phyloP scores from a whole-genome alignment of 2,888 invertebrate species.

The Alviniconcha strummeri region DNA sequence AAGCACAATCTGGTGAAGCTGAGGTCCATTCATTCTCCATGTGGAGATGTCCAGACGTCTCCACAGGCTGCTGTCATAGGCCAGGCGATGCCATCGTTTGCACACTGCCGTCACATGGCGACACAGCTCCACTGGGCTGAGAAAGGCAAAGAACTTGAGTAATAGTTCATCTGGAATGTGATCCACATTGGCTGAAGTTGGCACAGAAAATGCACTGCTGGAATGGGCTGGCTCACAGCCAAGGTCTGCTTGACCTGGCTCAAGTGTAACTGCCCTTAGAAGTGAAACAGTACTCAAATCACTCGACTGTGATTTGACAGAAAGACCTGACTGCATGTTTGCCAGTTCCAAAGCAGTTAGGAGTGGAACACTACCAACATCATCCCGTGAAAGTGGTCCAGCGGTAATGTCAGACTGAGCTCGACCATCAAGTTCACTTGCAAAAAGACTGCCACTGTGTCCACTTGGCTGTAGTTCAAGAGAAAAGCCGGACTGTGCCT shows the following conservation, averaged over 20 bases:
- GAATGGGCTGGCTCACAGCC: neutral
- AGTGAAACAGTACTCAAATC: neutral
- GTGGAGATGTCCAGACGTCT: slow-evolving; percentile 46
- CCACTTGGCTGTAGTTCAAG: neutral
- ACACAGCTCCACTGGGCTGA: slow-evolving; percentile 49
- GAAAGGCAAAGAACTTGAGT: slow-evolving; percentile 54
- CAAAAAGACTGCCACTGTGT: neutral
- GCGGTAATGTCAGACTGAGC: neutral
- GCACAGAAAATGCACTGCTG: neutral
- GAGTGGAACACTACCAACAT: neutral
- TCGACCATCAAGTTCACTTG: neutral
- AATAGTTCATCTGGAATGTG: slow-evolving; percentile 53
- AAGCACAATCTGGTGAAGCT: slow-evolving; percentile 47
- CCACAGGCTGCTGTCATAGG: slow-evolving; percentile 55
- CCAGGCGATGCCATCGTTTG: slow-evolving; percentile 49
- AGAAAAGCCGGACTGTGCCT: neutral
- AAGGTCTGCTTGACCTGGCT: neutral
- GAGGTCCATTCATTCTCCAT: slow-evolving; percentile 33
- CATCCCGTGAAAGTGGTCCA: neutral
- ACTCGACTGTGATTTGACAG: neutral
- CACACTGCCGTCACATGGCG: slow-evolving; percentile 48
- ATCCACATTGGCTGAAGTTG: neutral
- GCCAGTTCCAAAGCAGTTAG: neutral
- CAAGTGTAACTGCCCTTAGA: neutral
- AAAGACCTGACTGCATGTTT: neutral